Percentiles rank a stretch among this genome's conserved stretches.
Evolutionary conservation across 1,140 invertebrate genomes (phyloP).

Genomic region (Drosophila punjabiensis): DNA sequence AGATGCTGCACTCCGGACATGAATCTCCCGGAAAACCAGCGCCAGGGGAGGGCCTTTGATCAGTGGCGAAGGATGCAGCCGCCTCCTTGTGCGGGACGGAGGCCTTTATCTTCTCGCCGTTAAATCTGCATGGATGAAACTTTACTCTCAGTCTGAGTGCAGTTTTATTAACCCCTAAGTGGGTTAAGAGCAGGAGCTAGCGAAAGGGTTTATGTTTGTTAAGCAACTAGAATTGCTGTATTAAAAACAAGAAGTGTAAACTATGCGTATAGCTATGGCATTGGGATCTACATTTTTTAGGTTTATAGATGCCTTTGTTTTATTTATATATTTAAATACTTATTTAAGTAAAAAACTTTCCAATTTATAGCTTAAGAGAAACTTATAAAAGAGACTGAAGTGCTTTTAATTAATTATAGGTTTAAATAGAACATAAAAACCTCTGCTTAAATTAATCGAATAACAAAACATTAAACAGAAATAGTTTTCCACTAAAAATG

Average conservation of each 20-base stretch:
- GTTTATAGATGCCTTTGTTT: background rate
- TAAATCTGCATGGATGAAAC: conserved; percentile 12
- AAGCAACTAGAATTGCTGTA: background rate
- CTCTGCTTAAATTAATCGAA: background rate
- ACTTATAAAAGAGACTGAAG: background rate
- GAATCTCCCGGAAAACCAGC: conserved; percentile 1
- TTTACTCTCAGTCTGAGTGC: conserved; percentile 4
- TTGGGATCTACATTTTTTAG: background rate
- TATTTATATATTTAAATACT: background rate
- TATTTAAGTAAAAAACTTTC: background rate
- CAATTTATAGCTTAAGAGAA: background rate
- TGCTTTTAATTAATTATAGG: background rate
- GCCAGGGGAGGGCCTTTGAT: background rate
- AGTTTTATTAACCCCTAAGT: conserved; percentile 1
- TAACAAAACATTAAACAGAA: background rate
- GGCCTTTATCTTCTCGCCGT: conserved; percentile 2
- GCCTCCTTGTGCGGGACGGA: background rate
- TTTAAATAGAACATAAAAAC: background rate
- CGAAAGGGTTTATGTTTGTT: conserved; percentile 4
- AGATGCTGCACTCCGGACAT: conserved; percentile 7
- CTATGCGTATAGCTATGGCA: too few relatives aligned
- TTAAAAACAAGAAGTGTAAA: background rate
- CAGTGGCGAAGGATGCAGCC: background rate
- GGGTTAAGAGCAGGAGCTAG: background rate
- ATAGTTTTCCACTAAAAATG: background rate